phyloP scores from a whole-genome alignment of 2,888 invertebrate species.

The Eumacrocentrus americanus region DNA sequence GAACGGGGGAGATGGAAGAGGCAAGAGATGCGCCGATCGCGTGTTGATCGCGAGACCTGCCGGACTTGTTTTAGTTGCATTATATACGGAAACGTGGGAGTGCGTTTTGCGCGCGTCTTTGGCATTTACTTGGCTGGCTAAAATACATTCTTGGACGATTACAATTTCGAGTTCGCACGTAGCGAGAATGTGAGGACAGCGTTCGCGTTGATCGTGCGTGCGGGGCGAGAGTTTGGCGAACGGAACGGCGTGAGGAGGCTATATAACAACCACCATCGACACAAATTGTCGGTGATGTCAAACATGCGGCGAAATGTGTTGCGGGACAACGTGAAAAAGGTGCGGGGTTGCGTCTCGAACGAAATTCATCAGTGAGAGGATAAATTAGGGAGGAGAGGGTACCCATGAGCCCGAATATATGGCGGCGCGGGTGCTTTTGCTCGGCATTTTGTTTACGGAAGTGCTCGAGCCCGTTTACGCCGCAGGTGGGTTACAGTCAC shows the following conservation, averaged over 20 bases:
- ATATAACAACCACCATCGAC: slow-evolving; percentile 13
- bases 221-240: slow-evolving; percentile 42
- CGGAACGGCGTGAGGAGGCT: slow-evolving; percentile 38
- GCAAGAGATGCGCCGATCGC: slow-evolving; percentile 44
- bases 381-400: slow-evolving; percentile 40
- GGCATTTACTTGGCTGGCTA: neutral
- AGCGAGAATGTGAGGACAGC: slow-evolving; percentile 4
- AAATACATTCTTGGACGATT: too few relatives aligned
- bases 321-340: slow-evolving; percentile 43
- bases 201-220: neutral
- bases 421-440: slow-evolving; percentile 61
- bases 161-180: too few relatives aligned
- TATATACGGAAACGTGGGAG: neutral
- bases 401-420: slow-evolving; percentile 60
- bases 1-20: slow-evolving; percentile 36
- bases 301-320: slow-evolving; percentile 51
- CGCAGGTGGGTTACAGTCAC: slow-evolving; percentile 51
- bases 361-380: slow-evolving; percentile 48
- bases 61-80: neutral
- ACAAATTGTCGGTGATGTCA: slow-evolving; percentile 43
- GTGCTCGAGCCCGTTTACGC: slow-evolving; percentile 56
- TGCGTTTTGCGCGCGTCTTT: neutral
- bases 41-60: slow-evolving; percentile 33
- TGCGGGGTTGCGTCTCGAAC: slow-evolving; percentile 43
- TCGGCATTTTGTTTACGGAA: slow-evolving; percentile 61